A percentile compares a stretch with the other conserved stretches of the same genome.
Conservation (phyloP, 2,888 invertebrate species). For the Limnephilus lunatus region DNA sequence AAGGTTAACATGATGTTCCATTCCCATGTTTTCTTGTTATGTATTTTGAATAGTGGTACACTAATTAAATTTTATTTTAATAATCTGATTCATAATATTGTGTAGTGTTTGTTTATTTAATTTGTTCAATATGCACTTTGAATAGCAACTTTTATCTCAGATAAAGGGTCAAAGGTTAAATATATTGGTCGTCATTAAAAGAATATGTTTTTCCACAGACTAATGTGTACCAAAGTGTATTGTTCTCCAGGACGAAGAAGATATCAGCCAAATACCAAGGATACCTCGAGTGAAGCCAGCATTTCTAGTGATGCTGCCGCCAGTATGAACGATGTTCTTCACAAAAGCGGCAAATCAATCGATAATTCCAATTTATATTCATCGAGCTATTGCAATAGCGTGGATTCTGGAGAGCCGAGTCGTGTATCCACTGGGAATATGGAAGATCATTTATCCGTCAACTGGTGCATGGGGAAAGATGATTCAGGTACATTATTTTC, state of each 20-base stretch:
- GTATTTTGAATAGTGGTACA: neutral
- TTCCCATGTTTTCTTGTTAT: neutral
- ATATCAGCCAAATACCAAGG: slow-evolving; percentile 61
- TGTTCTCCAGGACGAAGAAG: slow-evolving; percentile 75
- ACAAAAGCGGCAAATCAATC: slow-evolving; percentile 4
- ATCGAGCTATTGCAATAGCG: slow-evolving; percentile 46
- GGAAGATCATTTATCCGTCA: slow-evolving; percentile 57
- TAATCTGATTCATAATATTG: neutral
- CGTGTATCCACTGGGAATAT: slow-evolving; percentile 27
- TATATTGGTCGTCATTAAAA: neutral
- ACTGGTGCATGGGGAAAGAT: slow-evolving; percentile 58
- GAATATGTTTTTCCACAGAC: slow-evolving; percentile 68
- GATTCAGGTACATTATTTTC: slow-evolving; percentile 60
- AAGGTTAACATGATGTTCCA: neutral
- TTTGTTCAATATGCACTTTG: neutral
- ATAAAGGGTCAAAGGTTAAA: neutral
- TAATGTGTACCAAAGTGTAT: slow-evolving; percentile 81
- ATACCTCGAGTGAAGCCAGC: slow-evolving; percentile 67
- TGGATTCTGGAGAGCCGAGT: neutral
- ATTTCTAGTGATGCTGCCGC: slow-evolving; percentile 63
- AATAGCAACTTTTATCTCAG: neutral
- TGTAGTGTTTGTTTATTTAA: neutral
- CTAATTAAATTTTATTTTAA: neutral
- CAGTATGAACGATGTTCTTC: slow-evolving; percentile 66
- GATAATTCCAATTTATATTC: slow-evolving; percentile 18